Evolutionary conservation across 2,797 vertebrate genomes (phyloP).

Genomic region (Gymnodraco acuticeps): DNA sequence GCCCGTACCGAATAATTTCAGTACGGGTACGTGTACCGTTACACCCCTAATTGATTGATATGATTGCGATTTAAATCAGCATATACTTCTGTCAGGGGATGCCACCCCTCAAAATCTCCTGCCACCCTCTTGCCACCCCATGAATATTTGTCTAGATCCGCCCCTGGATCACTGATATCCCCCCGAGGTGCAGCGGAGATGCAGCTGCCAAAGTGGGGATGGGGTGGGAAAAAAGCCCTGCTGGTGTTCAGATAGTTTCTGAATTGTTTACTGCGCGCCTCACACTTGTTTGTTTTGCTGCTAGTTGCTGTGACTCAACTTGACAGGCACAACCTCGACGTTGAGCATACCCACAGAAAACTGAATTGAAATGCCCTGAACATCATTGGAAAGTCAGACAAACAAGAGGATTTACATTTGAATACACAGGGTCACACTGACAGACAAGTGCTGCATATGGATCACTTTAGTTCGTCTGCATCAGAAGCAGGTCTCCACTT

Average conservation of each 20-base stretch:
- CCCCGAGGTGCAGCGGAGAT: constrained; percentile 25
- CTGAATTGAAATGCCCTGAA: constrained; percentile 36
- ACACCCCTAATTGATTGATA: too few relatives aligned
- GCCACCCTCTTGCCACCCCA: too few relatives aligned
- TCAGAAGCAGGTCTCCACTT: constrained; percentile 29
- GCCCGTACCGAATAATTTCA: too few relatives aligned
- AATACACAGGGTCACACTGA: constrained; percentile 29
- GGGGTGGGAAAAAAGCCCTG: neutral
- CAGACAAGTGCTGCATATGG: constrained; percentile 37
- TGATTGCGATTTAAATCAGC: too few relatives aligned
- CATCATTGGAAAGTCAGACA: constrained; percentile 47
- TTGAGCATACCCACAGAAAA: constrained; percentile 7
- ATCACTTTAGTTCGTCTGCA: constrained; percentile 43
- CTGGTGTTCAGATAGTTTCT: constrained; percentile 17
- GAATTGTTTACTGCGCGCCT: constrained; percentile 22
- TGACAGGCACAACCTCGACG: constrained; percentile 19
- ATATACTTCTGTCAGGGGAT: too few relatives aligned
- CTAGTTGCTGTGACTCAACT: constrained; percentile 38
- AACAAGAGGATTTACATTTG: constrained; percentile 55
- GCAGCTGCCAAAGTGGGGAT: constrained; percentile 28
- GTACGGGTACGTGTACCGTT: too few relatives aligned
- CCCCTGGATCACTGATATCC: constrained; percentile 56
- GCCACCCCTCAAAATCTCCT: too few relatives aligned
- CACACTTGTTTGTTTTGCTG: constrained; percentile 33
- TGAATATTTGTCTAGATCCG: too few relatives aligned